Conservation (phyloP, 2,888 invertebrate genomes). For the Phragmatobia fuliginosa region DNA sequence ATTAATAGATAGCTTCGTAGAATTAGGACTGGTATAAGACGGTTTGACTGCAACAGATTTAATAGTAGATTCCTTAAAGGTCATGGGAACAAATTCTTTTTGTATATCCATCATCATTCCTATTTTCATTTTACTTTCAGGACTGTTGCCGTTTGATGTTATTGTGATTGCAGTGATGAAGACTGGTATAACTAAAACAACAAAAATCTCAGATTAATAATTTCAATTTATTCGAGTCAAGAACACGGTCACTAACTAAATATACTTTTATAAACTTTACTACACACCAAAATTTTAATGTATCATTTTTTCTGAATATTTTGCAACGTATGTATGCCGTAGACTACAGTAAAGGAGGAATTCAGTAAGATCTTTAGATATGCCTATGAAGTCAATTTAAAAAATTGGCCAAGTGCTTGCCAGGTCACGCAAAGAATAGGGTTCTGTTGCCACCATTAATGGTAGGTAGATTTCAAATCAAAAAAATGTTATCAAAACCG, state of each 20-base stretch:
- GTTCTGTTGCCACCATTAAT: too few species aligned
- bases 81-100: slow-evolving; percentile 67
- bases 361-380: too few species aligned
- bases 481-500: too few species aligned
- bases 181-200: slow-evolving; percentile 79
- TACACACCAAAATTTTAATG: neutral
- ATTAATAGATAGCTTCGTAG: slow-evolving; percentile 80
- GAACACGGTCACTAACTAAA: neutral
- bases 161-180: slow-evolving; percentile 76
- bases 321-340: too few species aligned
- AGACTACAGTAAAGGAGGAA: too few species aligned
- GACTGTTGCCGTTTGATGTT: slow-evolving; percentile 83
- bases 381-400: too few species aligned
- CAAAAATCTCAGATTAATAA: slow-evolving; percentile 10
- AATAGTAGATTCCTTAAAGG: slow-evolving; percentile 48
- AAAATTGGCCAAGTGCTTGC: too few species aligned
- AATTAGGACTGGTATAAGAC: slow-evolving; percentile 56
- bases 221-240: neutral
- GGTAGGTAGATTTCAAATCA: too few species aligned
- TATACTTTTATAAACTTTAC: neutral
- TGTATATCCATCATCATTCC: slow-evolving; percentile 74
- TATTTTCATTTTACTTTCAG: slow-evolving; percentile 77
- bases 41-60: slow-evolving; percentile 59
- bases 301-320: too few species aligned
- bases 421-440: too few species aligned